Evolutionary conservation across 2,113 vertebrate genomes (phyloP).

Genomic region (Macaca mulatta): DNA sequence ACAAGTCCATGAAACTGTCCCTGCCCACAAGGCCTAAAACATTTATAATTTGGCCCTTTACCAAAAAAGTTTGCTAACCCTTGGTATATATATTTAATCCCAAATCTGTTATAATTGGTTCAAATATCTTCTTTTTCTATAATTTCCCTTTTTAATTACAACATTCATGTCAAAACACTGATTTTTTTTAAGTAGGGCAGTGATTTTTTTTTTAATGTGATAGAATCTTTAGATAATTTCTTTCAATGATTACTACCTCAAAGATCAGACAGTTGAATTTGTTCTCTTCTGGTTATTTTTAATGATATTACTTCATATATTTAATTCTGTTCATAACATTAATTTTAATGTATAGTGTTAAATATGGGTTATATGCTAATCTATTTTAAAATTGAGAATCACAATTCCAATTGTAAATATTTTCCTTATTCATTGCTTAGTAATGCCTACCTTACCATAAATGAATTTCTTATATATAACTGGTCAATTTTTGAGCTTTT

Average conservation of each 20-base stretch:
- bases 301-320: neutral
- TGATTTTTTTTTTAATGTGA: constrained; percentile 1
- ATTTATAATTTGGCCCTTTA: neutral
- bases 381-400: neutral
- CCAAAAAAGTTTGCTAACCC: neutral
- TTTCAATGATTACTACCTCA: neutral
- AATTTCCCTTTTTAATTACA: neutral
- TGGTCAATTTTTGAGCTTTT: neutral
- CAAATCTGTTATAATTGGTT: neutral
- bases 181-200: neutral
- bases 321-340: neutral
- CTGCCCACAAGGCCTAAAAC: neutral
- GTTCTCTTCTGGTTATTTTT: constrained; percentile 20
- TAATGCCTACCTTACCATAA: neutral
- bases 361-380: neutral
- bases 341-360: neutral
- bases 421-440: neutral
- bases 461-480: neutral
- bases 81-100: neutral
- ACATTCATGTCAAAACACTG: neutral
- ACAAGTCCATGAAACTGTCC: neutral
- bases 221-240: neutral
- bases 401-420: neutral
- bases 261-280: neutral
- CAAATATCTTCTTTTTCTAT: neutral